These are phyloP conservation scores for Holotrichia oblita DNA, from an alignment of 1,140 invertebrate species.

Conservation along the genomic window DNA sequence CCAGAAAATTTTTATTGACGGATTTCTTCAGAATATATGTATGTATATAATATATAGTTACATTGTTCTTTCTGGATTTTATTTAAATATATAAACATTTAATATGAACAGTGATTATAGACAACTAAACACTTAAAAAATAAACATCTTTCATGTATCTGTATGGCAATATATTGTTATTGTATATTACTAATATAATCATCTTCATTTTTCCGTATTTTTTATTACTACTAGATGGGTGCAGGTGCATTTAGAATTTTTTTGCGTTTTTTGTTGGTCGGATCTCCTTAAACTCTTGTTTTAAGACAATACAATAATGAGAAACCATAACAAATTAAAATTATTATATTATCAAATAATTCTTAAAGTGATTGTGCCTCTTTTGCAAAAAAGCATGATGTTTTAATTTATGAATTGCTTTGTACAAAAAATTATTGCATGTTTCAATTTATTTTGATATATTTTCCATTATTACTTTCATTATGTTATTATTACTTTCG, in stretches of 20 bases:
- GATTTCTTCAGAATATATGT: conserved; percentile 47
- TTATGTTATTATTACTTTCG: conserved; percentile 1
- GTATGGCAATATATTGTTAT: conserved; percentile 17
- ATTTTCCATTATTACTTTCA: conserved; percentile 49
- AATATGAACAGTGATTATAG: conserved; percentile 40
- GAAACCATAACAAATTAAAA: background rate
- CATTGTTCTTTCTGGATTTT: conserved; percentile 2
- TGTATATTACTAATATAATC: conserved; percentile 5
- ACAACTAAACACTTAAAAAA: conserved; percentile 54
- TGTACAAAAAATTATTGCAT: conserved; percentile 48
- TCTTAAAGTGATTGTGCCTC: conserved; percentile 57
- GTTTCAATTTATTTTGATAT: conserved; percentile 46
- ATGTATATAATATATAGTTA: conserved; percentile 47
- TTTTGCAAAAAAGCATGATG: conserved; percentile 35
- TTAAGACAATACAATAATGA: background rate
- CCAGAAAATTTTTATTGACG: conserved; percentile 50
- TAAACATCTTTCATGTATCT: conserved; percentile 51
- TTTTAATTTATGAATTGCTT: conserved; percentile 32
- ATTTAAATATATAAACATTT: conserved; percentile 49
- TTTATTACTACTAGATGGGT: conserved; percentile 49
- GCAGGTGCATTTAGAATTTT: conserved; percentile 44
- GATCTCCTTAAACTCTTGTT: conserved; percentile 50
- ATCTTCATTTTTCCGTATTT: conserved; percentile 4
- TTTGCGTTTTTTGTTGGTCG: conserved; percentile 25
- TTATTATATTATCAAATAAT: background rate